Evolutionary conservation across 2,113 vertebrate species (phyloP).

Genomic region (Ochotona curzoniae): DNA sequence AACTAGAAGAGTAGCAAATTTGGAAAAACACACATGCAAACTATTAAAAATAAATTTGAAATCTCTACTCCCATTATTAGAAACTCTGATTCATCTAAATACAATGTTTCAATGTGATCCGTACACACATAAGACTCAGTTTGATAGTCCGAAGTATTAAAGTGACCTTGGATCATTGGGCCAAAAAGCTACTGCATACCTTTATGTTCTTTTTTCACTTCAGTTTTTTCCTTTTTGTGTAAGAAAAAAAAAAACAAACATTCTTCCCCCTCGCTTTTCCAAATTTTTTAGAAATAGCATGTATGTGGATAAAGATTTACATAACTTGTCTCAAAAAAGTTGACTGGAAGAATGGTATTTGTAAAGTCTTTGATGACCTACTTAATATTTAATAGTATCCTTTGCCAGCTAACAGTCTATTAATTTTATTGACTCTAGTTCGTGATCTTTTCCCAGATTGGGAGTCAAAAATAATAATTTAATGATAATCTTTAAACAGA

Average conservation of each 20-base stretch:
- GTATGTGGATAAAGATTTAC: background rate
- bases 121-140: background rate
- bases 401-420: background rate
- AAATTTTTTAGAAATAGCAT: background rate
- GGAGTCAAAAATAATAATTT: background rate
- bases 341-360: background rate
- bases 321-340: background rate
- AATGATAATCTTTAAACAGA: background rate
- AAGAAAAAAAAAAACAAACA: background rate
- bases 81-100: constrained; percentile 5
- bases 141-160: background rate
- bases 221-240: background rate
- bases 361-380: background rate
- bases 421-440: background rate
- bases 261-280: background rate
- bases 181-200: background rate
- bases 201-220: background rate
- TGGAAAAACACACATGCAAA: background rate
- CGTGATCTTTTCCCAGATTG: background rate
- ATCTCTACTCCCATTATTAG: background rate
- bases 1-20: background rate
- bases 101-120: background rate
- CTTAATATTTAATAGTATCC: background rate
- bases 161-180: background rate
- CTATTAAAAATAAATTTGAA: background rate